These are phyloP conservation scores for Salpingus planirostris DNA, from an alignment of 2,888 invertebrate genomes.

Conservation along the genomic window DNA sequence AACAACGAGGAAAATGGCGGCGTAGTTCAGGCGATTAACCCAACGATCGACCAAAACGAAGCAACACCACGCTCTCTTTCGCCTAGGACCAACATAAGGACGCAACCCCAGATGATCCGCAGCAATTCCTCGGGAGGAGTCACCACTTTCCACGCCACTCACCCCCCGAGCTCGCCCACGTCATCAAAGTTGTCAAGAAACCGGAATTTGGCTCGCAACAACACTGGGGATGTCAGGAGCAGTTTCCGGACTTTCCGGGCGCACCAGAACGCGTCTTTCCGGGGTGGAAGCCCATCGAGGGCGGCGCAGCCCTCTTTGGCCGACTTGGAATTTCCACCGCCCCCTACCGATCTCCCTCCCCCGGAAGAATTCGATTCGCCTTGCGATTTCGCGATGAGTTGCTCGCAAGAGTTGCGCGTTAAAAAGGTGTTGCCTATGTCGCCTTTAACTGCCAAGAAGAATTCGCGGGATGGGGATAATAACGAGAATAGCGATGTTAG, in stretches of 20 bases:
- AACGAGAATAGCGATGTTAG: conserved; percentile 45
- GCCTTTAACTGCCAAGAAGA: conserved; percentile 34
- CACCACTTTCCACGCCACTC: conserved; percentile 48
- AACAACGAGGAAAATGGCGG: conserved; percentile 37
- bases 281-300: conserved; percentile 57
- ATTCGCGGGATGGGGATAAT: conserved; percentile 32
- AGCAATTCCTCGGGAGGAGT: conserved; percentile 84
- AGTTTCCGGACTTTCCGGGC: conserved; percentile 41
- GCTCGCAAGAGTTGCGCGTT: conserved; percentile 29
- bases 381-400: conserved; percentile 31
- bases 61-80: conserved; percentile 50
- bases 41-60: conserved; percentile 18
- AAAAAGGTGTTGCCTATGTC: conserved; percentile 35
- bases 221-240: conserved; percentile 40
- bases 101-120: conserved; percentile 76
- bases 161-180: conserved; percentile 53
- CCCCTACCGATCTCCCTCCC: conserved; percentile 70
- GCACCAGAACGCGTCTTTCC: conserved; percentile 30
- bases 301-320: conserved; percentile 66
- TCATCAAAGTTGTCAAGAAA: conserved; percentile 51
- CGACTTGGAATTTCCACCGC: conserved; percentile 82
- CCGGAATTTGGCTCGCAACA: conserved; percentile 39
- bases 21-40: conserved; percentile 26
- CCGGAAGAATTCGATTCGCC: conserved; percentile 54
- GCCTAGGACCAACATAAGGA: conserved; percentile 55